Base-by-base conservation (phyloP, 2,888 invertebrate species). In the Dysmachus trigonus region DNA sequence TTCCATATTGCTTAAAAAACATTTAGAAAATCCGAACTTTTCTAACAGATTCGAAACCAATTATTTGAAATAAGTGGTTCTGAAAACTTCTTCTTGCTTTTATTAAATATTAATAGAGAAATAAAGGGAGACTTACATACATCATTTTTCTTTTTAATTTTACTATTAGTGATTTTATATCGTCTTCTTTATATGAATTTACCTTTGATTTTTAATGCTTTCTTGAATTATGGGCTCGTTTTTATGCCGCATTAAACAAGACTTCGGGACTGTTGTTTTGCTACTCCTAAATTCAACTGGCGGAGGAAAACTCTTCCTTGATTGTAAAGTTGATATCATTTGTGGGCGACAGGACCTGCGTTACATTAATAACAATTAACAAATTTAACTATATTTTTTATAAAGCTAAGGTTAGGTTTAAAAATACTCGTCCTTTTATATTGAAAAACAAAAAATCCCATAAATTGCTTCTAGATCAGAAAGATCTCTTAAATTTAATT, bases 191-290 rank as follows among this genome's bases (percentile, higher is more conserved):
- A 62, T 62, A 47, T 62, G 27, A 10, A 27, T 8, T 18, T 62
- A 62, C 62, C 62, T 62, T 62, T 91, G 82, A 89, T 90, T 79
- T 83, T 72, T 74, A 72, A 8, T 89, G 90, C 86, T 91, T 91
- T 86, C 90, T 90, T 76, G 33, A 76, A 85, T 72, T 73, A 86
- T 82, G 47, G 90, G 91, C 8, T 90, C 89, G 3, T 62, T 62
- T 22, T 22, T 62, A 18, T 18, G 18, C 27, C 62, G 62, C 27
- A 62, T 62, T 27, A 62, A 62, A 88, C 94, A 94, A 35, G 94
- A 94, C 88, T 93, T 93, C 5, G 94, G 94, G 87, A 91, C 91
- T 82, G 89, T 33, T 30, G 41, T 73, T 13, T 7, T 5, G 10
- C 2, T 62, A 2, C 13, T 33, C 18, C 33, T 89, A n/a, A 91